Base-by-base conservation (phyloP, 2,888 invertebrate genomes). In the Eupithecia dodoneata region DNA sequence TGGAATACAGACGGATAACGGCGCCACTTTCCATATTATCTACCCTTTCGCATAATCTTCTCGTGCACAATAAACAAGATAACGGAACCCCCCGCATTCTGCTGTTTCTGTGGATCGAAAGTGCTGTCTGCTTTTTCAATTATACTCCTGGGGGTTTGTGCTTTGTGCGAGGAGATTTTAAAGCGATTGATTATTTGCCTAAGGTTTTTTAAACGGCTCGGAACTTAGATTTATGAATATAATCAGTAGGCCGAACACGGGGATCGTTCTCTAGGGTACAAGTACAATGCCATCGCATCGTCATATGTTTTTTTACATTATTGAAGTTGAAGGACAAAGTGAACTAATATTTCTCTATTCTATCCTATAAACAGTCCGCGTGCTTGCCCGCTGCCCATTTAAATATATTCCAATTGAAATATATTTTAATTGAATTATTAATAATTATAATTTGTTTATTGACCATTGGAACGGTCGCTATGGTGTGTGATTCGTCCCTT, bases 21-120 rank as follows among this genome's bases (percentile, higher is more conserved):
- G 80, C 81, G 79, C 82, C 72, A 83, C 75, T 87, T 88, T 84
- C 83, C 86, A 83, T 85, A 86, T 86, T 86, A 86, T 86, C 86
- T 84, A 83, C 87, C 87, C 85, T 85, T 86, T 84, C 81, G 84
- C 85, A 85, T 87, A 84, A 85, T 86, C 85, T 85, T 80, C 84
- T 81, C 82, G 80, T 81, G 82, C 84, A 83, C 81, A 81, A 79
- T 80, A 81, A 81, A 83, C 80, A 80, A 84, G 85, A 87, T 90
- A 85, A 85, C 86, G 86, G 52, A 66, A 63, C 67, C 72, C 76
- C 74, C 76, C 73, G 59, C 52, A 67, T 78, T 49, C 75, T 73
- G 72, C 71, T 71, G 73, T 75, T 67, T 65, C 72, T 49, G 66
- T 75, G 44, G 75, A 79, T 74, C 67, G 70, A 72, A 76, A 70